Percentiles rank a stretch among this genome's conserved stretches.
Conservation (phyloP, 1,140 invertebrate genomes). For the Lucilia sericata region DNA sequence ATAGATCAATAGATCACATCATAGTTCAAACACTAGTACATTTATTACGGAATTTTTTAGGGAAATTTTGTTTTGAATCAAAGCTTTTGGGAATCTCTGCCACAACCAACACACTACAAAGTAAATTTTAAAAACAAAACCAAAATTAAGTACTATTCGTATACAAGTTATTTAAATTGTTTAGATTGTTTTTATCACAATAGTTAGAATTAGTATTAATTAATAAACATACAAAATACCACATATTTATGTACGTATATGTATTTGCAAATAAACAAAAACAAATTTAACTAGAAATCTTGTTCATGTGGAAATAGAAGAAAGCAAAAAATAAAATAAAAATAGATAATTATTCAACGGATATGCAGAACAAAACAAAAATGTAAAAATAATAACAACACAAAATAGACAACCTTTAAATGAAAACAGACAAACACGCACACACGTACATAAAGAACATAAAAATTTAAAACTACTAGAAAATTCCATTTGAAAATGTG, state of each 20-base stretch:
- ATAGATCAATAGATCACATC: no score
- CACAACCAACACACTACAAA: no score
- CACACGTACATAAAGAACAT: background rate
- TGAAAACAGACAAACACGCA: background rate
- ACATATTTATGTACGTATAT: no score
- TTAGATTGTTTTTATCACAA: no score
- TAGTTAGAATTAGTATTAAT: no score
- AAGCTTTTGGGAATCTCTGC: no score
- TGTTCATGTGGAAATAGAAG: slow-evolving; percentile 4
- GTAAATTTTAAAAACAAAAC: no score
- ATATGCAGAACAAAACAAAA: slow-evolving; percentile 23
- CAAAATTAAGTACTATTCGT: no score
- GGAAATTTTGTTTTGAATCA: no score
- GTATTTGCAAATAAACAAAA: background rate
- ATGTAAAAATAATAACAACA: background rate
- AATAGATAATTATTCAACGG: background rate
- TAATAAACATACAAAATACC: background rate
- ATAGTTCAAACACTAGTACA: no score
- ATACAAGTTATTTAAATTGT: no score
- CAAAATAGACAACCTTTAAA: background rate
- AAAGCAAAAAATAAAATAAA: background rate
- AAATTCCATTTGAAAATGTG: background rate
- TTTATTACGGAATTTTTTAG: no score
- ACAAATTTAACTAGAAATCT: background rate
- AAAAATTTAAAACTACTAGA: background rate